These are phyloP conservation scores for Hirundichthys speculiger DNA, from an alignment of 2,113 vertebrate species.

Conservation along the genomic window DNA sequence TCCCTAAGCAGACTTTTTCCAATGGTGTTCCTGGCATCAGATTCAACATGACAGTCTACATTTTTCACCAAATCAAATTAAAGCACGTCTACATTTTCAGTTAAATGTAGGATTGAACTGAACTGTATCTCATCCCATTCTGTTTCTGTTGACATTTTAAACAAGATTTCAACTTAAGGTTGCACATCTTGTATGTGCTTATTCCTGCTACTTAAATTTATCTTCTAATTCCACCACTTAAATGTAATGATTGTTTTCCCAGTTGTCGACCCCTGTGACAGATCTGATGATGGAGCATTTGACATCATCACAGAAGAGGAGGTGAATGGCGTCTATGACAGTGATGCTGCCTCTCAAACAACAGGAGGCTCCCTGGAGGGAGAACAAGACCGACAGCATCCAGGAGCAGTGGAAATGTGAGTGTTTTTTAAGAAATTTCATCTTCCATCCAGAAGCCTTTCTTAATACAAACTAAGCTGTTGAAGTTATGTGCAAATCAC, in stretches of 20 bases:
- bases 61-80: too few species aligned
- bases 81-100: too few species aligned
- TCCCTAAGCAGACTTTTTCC: too few species aligned
- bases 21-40: too few species aligned
- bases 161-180: too few species aligned
- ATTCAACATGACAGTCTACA: too few species aligned
- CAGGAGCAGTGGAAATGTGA: conserved; percentile 82
- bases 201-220: not conserved
- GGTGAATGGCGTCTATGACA: conserved; percentile 89
- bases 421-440: conserved; percentile 50
- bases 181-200: too few species aligned
- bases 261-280: conserved; percentile 76
- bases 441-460: too few species aligned
- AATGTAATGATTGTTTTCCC: conserved; percentile 1
- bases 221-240: too few species aligned
- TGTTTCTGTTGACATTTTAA: not conserved
- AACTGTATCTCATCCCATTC: not conserved
- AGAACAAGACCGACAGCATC: conserved; percentile 76
- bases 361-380: conserved; percentile 80
- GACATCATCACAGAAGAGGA: conserved; percentile 98
- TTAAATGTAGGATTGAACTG: too few species aligned
- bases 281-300: conserved; percentile 85
- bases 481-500: too few species aligned
- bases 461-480: too few species aligned
- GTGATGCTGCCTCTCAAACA: conserved; percentile 77